A percentile compares a stretch with the other conserved stretches of the same genome.
These are phyloP conservation scores for Lagopus muta DNA, from an alignment of 2,113 vertebrate genomes.

Conservation along the genomic window DNA sequence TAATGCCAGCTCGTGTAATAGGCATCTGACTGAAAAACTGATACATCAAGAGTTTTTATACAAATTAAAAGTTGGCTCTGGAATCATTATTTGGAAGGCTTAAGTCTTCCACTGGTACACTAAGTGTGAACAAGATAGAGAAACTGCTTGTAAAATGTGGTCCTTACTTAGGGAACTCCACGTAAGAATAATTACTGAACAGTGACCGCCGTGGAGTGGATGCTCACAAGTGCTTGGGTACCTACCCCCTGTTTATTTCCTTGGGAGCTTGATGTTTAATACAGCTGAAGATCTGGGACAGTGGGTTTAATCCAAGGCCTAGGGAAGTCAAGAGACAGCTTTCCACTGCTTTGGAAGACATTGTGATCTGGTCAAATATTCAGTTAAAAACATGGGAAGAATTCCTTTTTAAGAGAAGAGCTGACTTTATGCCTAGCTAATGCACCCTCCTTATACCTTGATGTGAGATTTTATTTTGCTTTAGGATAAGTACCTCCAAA, in stretches of 20 bases:
- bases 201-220: background rate
- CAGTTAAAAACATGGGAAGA: background rate
- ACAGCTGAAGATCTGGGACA: background rate
- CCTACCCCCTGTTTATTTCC: background rate
- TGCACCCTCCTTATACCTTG: background rate
- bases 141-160: background rate
- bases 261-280: background rate
- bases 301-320: slow-evolving; percentile 1
- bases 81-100: background rate
- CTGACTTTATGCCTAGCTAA: background rate
- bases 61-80: background rate
- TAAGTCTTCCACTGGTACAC: background rate
- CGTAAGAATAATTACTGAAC: background rate
- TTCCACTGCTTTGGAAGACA: background rate
- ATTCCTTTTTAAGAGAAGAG: background rate
- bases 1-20: background rate
- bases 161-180: background rate
- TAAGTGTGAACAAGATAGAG: background rate
- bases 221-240: background rate
- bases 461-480: background rate
- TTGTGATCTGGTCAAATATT: background rate
- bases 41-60: background rate
- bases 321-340: background rate
- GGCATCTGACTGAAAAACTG: background rate
- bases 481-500: background rate